Evolutionary conservation across 2,113 vertebrate genomes (phyloP), one percentile per base, ranked within the genome.

Genomic region (Laterallus jamaicensis): DNA sequence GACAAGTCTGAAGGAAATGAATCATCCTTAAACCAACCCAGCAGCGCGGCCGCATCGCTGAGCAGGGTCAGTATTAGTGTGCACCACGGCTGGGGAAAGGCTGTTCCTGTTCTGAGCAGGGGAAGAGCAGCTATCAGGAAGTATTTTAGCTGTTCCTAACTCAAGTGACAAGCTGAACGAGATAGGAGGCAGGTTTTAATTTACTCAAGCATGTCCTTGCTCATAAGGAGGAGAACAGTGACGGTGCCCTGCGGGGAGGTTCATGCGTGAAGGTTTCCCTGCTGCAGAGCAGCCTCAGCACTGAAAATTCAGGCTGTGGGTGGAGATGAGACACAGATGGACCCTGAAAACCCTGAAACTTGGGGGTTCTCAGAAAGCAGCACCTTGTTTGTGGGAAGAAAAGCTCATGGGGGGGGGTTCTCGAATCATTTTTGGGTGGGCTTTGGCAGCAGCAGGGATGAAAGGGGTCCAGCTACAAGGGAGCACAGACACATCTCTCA

Each of bases 141-240:
- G 37, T 31, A 40, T 62, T 56, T 64, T n/a, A 62, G 78, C 54
- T 28, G 1, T 70, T 90, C 67, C 70, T 5, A 59, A 6, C 54
- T 31, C 25, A 1, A 68, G 54, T 0, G 56, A 82, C 52, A 8
- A 50, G 85, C 70, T 82, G 81, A 16, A 87, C 1, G 42, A 92
- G 81, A 87, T 49, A 63, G 88, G 78, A 96, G 91, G 58, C 74
- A 35, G 85, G 86, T 86, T 96, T 89, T 67, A 16, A 92, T 96
- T 86, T 40, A 58, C 58, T 82, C 31, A 79, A 87, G 83, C 39
- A 3, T 13, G 93, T 92, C 88, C 28, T 3, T 50, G 39, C 63
- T 92, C 42, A 58, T 91, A 55, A 88, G 88, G 70, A 81, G 58
- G 29, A 66, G 74, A 14, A 11, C 83, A 80, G 22, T 81, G 94